Evolutionary conservation across 2,113 vertebrate genomes (phyloP), one percentile per base, ranked within the genome.

Genomic region (Saccopteryx leptura): DNA sequence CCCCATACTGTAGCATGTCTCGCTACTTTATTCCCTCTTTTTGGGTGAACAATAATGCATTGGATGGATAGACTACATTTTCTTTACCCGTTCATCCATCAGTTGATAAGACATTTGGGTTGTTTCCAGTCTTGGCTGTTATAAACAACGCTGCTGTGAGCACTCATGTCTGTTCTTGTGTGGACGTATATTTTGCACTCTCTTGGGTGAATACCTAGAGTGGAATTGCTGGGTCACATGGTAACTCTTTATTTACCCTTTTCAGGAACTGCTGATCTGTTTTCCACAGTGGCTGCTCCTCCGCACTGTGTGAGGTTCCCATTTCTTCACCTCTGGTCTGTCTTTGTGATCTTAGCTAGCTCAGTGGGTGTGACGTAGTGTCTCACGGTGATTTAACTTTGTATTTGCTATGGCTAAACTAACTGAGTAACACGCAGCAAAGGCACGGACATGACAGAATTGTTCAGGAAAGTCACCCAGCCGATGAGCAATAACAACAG

Each of bases 31-130:
- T 63, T 39, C 39, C 28, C 61, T 31, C 15, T 28, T 24, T 28
- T 2, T 14, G 46, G 26, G 2, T 10, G 2, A 39, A 2, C 63
- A 14, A 13, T 19, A 33, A 2, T 9, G 46, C 12, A 1, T 61
- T 28, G 23, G n/a, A 14, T 65, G 31, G 5, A 28, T 21, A 3
- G 18, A 21, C 24, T 1, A 0, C 69, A 4, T 46, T 31, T 65
- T 39, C 39, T 39, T 3, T 39, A 39, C 39, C 39, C 39, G 39
- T 39, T 39, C 39, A 39, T 39, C 39, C 11, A 6, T 61, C 61
- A 18, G 28, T n/a, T n/a, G 13, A 11, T 39, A 18, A 28, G 39
- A 8, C 3, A 0, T 18, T 33, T 13, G 46, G 31, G 31, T 78
- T 14, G 23, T 54, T 18, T 26, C 21, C 13, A 5, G 19, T 61